Percentiles rank a stretch among this genome's conserved stretches.
phyloP scores from a whole-genome alignment of 2,797 vertebrate genomes.

The Capromys pilorides region DNA sequence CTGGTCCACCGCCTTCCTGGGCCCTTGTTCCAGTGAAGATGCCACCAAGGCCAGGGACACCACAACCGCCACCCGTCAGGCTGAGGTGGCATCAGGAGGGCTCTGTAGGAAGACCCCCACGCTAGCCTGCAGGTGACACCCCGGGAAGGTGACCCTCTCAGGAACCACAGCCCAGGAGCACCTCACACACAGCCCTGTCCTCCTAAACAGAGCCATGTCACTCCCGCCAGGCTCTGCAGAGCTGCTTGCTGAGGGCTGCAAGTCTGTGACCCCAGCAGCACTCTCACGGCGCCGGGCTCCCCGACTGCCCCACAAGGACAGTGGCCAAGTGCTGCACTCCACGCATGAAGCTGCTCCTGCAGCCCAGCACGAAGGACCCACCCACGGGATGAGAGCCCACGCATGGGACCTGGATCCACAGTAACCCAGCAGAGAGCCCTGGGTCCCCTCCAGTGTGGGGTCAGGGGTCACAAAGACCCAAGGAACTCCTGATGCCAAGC shows the following conservation, averaged over 20 bases:
- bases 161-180: not conserved
- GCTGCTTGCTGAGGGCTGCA: no score
- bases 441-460: not conserved
- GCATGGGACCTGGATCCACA: not conserved
- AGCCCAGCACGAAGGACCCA: not conserved
- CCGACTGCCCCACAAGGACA: not conserved
- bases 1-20: no score
- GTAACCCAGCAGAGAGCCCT: not conserved
- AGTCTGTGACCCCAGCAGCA: not conserved
- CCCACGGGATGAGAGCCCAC: no score
- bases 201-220: no score
- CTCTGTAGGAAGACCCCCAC: not conserved
- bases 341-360: not conserved
- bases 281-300: not conserved
- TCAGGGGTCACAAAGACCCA: not conserved
- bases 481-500: not conserved
- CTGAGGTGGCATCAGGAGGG: not conserved
- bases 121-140: not conserved
- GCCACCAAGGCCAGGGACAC: not conserved
- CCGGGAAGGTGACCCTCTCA: not conserved
- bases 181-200: no score
- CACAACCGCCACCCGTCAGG: not conserved
- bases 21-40: not conserved
- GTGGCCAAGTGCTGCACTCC: not conserved
- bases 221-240: not conserved